A percentile compares a stretch with the other conserved stretches of the same genome.
phyloP scores from a whole-genome alignment of 1,140 invertebrate species.

The Galleria mellonella region DNA sequence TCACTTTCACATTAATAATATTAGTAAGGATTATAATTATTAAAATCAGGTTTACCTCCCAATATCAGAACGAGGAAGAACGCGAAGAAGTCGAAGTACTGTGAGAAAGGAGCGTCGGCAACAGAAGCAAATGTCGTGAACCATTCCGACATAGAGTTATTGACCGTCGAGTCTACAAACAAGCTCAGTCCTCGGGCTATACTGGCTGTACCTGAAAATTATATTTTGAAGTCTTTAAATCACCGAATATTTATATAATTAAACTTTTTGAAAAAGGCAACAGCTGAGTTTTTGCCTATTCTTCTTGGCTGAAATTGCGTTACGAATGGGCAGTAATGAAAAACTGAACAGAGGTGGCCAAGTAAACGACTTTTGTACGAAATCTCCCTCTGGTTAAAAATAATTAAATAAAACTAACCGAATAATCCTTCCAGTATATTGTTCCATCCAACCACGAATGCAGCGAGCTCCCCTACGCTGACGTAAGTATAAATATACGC shows the following conservation, averaged over 20 bases:
- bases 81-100: conserved; percentile 82
- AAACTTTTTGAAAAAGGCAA: too few relatives aligned
- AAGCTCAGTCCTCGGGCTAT: conserved; percentile 87
- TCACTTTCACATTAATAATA: too few relatives aligned
- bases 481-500: conserved; percentile 93
- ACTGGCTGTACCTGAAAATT: conserved; percentile 81
- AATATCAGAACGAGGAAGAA: conserved; percentile 75
- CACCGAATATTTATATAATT: too few relatives aligned
- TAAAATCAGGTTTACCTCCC: conserved; percentile 52
- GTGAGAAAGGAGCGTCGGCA: conserved; percentile 77
- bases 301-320: too few relatives aligned
- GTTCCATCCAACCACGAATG: conserved; percentile 91
- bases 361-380: too few relatives aligned
- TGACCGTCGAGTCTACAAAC: conserved; percentile 79
- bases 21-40: too few relatives aligned
- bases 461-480: conserved; percentile 86
- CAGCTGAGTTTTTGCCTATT: too few relatives aligned
- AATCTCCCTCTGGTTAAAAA: neutral
- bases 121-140: conserved; percentile 78
- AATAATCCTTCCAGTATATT: conserved; percentile 92
- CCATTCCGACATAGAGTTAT: conserved; percentile 72
- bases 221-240: too few relatives aligned
- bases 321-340: too few relatives aligned
- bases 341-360: too few relatives aligned
- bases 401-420: conserved; percentile 75